A percentile compares a stretch with the other conserved stretches of the same genome.
Evolutionary conservation across 2,888 invertebrate species (phyloP).

Genomic region (Danaus chrysippus): DNA sequence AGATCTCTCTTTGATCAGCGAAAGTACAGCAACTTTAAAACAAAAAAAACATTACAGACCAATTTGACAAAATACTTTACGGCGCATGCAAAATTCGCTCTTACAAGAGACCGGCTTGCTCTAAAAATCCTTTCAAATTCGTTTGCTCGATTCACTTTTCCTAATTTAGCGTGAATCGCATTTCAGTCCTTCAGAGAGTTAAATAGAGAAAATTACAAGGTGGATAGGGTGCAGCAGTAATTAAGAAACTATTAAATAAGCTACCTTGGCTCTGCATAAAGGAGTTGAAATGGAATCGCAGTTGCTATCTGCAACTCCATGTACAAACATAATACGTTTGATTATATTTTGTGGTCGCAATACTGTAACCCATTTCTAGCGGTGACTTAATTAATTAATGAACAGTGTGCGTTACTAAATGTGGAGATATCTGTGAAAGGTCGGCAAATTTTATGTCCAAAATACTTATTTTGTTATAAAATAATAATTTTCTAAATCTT

Average conservation of each 20-base stretch:
- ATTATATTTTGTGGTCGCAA: slow-evolving; percentile 19
- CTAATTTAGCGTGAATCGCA: slow-evolving; percentile 34
- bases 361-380: slow-evolving; percentile 3
- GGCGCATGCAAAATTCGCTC: slow-evolving; percentile 30
- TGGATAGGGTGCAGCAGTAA: slow-evolving; percentile 49
- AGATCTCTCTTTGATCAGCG: slow-evolving; percentile 27
- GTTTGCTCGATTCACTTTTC: slow-evolving; percentile 23
- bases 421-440: neutral
- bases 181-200: slow-evolving; percentile 34
- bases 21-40: slow-evolving; percentile 22
- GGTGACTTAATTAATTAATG: neutral
- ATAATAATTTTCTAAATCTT: neutral
- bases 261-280: slow-evolving; percentile 16
- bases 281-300: slow-evolving; percentile 37
- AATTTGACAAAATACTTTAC: slow-evolving; percentile 28
- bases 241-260: slow-evolving; percentile 63
- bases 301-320: slow-evolving; percentile 36
- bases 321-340: slow-evolving; percentile 30
- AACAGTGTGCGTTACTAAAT: neutral
- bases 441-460: neutral
- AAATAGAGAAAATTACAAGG: slow-evolving; percentile 57
- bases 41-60: slow-evolving; percentile 26
- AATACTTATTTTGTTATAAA: neutral
- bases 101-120: slow-evolving; percentile 21
- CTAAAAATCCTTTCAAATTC: slow-evolving; percentile 26